Evolutionary conservation across 2,797 vertebrate genomes (phyloP), one percentile per base, ranked within the genome.

Genomic region (Chaetophractus vellerosus): DNA sequence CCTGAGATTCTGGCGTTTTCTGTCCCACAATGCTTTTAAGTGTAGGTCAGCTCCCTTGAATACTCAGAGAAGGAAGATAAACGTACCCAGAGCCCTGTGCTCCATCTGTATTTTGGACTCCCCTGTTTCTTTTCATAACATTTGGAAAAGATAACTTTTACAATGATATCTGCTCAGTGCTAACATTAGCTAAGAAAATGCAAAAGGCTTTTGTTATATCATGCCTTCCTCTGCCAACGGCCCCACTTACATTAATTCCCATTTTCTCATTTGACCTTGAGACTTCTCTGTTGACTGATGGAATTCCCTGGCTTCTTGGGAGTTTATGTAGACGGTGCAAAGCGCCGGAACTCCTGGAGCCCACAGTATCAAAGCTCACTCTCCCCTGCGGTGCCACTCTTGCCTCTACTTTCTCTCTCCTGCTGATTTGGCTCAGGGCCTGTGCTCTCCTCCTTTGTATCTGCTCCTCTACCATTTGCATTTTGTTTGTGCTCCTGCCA

Each of bases 151-250:
- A 16, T 24, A n/a, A 55, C 41, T 16, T 80, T 61, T 87, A 74
- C 36, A 31, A 4, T n/a, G 16, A 10, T 38, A 78, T 50, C 41
- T n/a, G 18, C 31, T 66, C 57, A 24, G 7, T 68, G 57, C 50
- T 92, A 41, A 83, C 69, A 82, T 80, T 50, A 79, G 89, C 50
- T 91, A 24, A 74, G 41, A 59, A 68, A 69, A 61, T 76, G 38
- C 59, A 69, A 45, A 38, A 18, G 26, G 41, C 2, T 31, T 76
- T 81, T 33, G 31, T 48, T 36, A 26, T 41, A 48, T 14, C n/a
- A 59, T 66, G 19, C 55, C 45, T 68, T 69, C 64, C 36, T 89
- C 63, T 63, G 59, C 9, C 68, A 63, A 33, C 26, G 48, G 11
- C 28, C 2, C 64, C 21, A 10, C 75, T 74, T 72, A 63, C 21